A percentile compares a stretch with the other conserved stretches of the same genome.
These are phyloP conservation scores for Helicorthomorpha holstii DNA, from an alignment of 1,140 invertebrate species.

Conservation along the genomic window DNA sequence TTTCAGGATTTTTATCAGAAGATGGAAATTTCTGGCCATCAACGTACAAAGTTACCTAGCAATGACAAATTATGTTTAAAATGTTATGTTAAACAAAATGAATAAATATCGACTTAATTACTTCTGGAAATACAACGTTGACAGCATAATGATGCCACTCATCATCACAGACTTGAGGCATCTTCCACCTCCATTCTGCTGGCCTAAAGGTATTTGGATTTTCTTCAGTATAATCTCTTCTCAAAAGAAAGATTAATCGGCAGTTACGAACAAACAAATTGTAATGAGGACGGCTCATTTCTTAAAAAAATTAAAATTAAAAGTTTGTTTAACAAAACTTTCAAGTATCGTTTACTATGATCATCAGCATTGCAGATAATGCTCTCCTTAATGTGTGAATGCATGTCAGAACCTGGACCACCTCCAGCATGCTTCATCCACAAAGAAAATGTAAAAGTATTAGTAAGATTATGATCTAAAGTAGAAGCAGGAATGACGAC, in stretches of 20 bases:
- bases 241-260: constrained; percentile 75
- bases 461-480: constrained; percentile 42
- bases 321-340: background rate
- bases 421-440: constrained; percentile 76
- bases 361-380: constrained; percentile 90
- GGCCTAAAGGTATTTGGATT: constrained; percentile 91
- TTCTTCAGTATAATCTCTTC: constrained; percentile 75
- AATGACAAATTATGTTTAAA: background rate
- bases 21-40: constrained; percentile 69
- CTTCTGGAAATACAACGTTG: constrained; percentile 70
- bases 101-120: constrained; percentile 9
- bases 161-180: constrained; percentile 83
- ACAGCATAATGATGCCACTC: constrained; percentile 98
- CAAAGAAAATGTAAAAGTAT: constrained; percentile 72
- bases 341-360: constrained; percentile 59
- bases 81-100: background rate
- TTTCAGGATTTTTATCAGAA: constrained; percentile 77
- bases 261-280: constrained; percentile 92
- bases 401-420: constrained; percentile 38
- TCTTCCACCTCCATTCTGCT: constrained; percentile 93
- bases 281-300: constrained; percentile 98
- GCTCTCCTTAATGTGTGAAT: constrained; percentile 84
- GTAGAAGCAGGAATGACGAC: constrained; percentile 55
- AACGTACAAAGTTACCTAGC: constrained; percentile 53
- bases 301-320: constrained; percentile 32